Evolutionary conservation across 2,888 invertebrate species (phyloP).

Genomic region (Subacronicta megacephala): DNA sequence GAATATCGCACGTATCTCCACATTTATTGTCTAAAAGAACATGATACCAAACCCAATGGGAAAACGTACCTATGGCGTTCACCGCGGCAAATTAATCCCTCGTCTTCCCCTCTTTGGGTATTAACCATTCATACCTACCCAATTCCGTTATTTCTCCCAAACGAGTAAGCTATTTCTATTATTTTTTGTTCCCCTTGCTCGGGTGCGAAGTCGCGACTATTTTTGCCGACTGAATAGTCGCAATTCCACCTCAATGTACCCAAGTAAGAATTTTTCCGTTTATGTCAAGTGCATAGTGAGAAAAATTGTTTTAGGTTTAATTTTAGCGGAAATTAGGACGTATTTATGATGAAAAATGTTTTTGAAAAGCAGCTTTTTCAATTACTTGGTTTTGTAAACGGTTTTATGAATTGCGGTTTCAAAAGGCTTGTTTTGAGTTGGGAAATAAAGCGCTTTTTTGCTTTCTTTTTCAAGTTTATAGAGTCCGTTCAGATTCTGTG

Average conservation of each 20-base stretch:
- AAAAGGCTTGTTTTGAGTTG: background rate
- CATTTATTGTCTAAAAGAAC: slow-evolving; percentile 51
- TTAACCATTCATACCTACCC: slow-evolving; percentile 84
- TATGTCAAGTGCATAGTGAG: slow-evolving; percentile 24
- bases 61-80: slow-evolving; percentile 60
- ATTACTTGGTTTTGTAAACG: slow-evolving; percentile 15
- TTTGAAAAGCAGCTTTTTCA: slow-evolving; percentile 17
- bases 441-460: background rate
- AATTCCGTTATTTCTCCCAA: slow-evolving; percentile 79
- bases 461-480: background rate
- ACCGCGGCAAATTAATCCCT: slow-evolving; percentile 77
- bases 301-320: slow-evolving; percentile 22
- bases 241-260: slow-evolving; percentile 45
- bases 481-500: background rate
- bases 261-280: slow-evolving; percentile 38
- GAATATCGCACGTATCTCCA: slow-evolving; percentile 41
- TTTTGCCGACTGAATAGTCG: slow-evolving; percentile 46
- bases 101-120: slow-evolving; percentile 73
- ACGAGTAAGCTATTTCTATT: slow-evolving; percentile 66
- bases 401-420: slow-evolving; percentile 17
- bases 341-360: slow-evolving; percentile 9
- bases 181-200: slow-evolving; percentile 52
- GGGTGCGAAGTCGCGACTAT: slow-evolving; percentile 41
- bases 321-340: slow-evolving; percentile 16
- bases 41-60: slow-evolving; percentile 63